Base-by-base conservation (phyloP, 2,888 invertebrate genomes). In the Philaethria dido region DNA sequence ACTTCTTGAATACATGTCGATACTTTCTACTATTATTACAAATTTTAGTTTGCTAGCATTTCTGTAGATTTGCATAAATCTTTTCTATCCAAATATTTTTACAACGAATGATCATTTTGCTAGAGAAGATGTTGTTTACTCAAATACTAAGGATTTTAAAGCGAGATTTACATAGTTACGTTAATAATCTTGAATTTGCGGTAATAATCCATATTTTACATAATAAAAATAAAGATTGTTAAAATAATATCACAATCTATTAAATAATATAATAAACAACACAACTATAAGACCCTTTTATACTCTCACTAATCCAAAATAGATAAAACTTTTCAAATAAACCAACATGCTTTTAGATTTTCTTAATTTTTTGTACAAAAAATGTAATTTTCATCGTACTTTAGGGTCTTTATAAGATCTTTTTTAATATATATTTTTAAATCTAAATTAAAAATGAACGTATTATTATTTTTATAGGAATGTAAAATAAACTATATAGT, bases 211-310 rank as follows among this genome's bases (percentile, higher is more conserved):
- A 52, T 2, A 52, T 45, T 64, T n/a, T 36, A 63, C 39, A 64
- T 13, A 45, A 22, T 25, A 29, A 48, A 36, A 4, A 1, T 14
- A 33, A 50, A 65, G 64, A 70, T 48, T 69, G 62, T 77, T 72
- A 72, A 75, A 74, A 73, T 79, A 80, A 79, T 83, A 83, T 84
- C 83, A 83, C 83, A 83, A 79, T 74, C 77, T 77, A 76, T 39
- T 72, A 48, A n/a, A 13, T 16, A n/a, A 29, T 16, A 52, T 33
- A 36, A 60, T 63, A 54, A 50, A 44, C 67, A 72, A 67, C 39
- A 61, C 66, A 59, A 57, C 39, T 22, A 42, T 39, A 22, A 47
- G 20, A 57, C 57, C n/a, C 14, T 22, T 42, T 25, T 9, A 13
- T 57, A 22, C 5, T 57, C 25, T 57, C 57, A 42, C 25, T 57